Percentiles rank a stretch among this genome's conserved stretches.
Conservation (phyloP, 2,888 invertebrate genomes). For the Helleia helle region DNA sequence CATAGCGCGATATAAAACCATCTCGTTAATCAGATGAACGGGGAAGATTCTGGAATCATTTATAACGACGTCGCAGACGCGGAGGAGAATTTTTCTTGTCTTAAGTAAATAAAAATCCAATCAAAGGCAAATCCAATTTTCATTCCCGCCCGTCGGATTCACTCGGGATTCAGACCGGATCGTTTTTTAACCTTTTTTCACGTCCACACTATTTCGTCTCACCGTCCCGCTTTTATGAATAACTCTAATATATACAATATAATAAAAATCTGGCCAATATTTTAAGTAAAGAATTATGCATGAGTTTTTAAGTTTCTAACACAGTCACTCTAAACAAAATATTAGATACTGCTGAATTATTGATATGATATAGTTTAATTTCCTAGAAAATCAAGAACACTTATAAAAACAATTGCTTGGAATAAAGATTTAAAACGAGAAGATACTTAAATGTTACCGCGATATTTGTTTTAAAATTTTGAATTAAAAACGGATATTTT, state of each 20-base stretch:
- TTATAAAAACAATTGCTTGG: too few relatives aligned
- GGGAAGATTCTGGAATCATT: constrained; percentile 48
- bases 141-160: constrained; percentile 63
- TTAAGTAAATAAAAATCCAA: constrained; percentile 75
- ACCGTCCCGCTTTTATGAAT: constrained; percentile 11
- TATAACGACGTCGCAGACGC: constrained; percentile 51
- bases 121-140: constrained; percentile 72
- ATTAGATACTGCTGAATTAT: too few relatives aligned
- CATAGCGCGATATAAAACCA: constrained; percentile 12
- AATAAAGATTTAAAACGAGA: too few relatives aligned
- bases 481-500: too few relatives aligned
- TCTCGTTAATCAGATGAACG: constrained; percentile 24
- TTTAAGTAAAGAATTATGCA: too few relatives aligned
- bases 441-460: too few relatives aligned
- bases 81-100: constrained; percentile 66
- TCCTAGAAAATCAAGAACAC: too few relatives aligned
- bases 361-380: too few relatives aligned
- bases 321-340: too few relatives aligned
- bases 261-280: neutral
- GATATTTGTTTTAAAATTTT: too few relatives aligned
- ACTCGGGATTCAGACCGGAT: constrained; percentile 45
- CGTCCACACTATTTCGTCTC: constrained; percentile 53
- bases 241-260: neutral
- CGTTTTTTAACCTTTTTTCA: constrained; percentile 49
- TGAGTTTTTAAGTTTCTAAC: too few relatives aligned